Evolutionary conservation across 2,113 vertebrate species (phyloP).

Genomic region (Sarotherodon lohbergeri): DNA sequence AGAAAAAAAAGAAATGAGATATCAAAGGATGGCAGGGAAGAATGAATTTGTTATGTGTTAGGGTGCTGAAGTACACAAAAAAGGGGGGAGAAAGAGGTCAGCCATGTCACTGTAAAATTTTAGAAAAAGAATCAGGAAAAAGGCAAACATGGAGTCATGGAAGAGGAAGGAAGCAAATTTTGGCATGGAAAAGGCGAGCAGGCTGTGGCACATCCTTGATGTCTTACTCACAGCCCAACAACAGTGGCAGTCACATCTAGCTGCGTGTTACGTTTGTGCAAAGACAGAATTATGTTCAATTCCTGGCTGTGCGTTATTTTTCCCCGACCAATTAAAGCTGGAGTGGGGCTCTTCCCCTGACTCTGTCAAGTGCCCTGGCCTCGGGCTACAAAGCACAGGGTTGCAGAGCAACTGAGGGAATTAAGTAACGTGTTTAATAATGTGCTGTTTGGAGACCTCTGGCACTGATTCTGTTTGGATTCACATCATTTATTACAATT

Average conservation of each 20-base stretch:
- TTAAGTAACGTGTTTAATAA: slow-evolving; percentile 49
- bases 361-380: not conserved
- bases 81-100: not conserved
- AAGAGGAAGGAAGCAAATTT: not conserved
- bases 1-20: not conserved
- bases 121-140: not conserved
- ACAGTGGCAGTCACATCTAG: not conserved
- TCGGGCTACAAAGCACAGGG: not conserved
- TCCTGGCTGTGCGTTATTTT: slow-evolving; percentile 12
- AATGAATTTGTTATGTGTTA: not conserved
- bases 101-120: not conserved
- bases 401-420: slow-evolving; percentile 19
- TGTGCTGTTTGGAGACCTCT: slow-evolving; percentile 34
- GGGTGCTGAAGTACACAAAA: not conserved
- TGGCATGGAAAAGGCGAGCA: not conserved
- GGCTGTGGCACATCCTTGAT: not conserved
- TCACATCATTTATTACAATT: slow-evolving; percentile 36
- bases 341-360: not conserved
- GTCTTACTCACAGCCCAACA: not conserved
- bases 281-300: not conserved
- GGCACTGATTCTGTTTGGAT: slow-evolving; percentile 16
- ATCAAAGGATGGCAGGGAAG: not conserved
- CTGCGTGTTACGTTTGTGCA: not conserved
- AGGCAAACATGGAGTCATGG: not conserved
- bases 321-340: slow-evolving; percentile 33